phyloP scores from a whole-genome alignment of 2,797 vertebrate genomes.

The Sebastes itinus region DNA sequence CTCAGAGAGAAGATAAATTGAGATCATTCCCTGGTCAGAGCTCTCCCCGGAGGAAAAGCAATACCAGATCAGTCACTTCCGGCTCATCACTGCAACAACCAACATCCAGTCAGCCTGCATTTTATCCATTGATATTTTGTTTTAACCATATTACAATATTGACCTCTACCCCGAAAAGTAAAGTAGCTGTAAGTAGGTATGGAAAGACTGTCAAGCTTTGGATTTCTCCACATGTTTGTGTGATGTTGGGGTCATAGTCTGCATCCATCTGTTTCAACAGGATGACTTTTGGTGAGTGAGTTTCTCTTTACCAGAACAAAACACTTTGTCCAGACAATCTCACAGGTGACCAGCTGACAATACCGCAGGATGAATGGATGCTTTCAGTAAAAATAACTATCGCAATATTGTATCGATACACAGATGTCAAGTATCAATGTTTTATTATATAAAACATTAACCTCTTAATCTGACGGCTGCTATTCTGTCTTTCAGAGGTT shows the following conservation, averaged over 20 bases:
- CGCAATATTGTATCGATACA: too few species aligned
- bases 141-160: too few species aligned
- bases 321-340: too few species aligned
- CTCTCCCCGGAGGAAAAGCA: conserved; percentile 69
- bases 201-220: too few species aligned
- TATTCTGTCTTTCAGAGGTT: too few species aligned
- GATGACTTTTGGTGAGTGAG: not conserved
- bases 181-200: not conserved
- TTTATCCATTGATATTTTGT: not conserved
- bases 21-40: conserved; percentile 85
- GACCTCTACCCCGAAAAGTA: too few species aligned
- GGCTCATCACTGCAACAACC: conserved; percentile 80
- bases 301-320: not conserved
- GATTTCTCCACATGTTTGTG: too few species aligned
- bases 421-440: too few species aligned
- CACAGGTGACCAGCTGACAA: not conserved
- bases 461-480: too few species aligned
- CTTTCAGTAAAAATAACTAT: not conserved
- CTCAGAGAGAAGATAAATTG: conserved; percentile 90
- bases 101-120: not conserved
- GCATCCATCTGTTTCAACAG: conserved; percentile 87
- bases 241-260: conserved; percentile 84
- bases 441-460: too few species aligned
- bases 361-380: fast-evolving
- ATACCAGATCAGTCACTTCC: conserved; percentile 83